Percentiles rank a stretch among this genome's conserved stretches.
Evolutionary conservation across 2,888 invertebrate species (phyloP).

Genomic region (Spodoptera exigua): DNA sequence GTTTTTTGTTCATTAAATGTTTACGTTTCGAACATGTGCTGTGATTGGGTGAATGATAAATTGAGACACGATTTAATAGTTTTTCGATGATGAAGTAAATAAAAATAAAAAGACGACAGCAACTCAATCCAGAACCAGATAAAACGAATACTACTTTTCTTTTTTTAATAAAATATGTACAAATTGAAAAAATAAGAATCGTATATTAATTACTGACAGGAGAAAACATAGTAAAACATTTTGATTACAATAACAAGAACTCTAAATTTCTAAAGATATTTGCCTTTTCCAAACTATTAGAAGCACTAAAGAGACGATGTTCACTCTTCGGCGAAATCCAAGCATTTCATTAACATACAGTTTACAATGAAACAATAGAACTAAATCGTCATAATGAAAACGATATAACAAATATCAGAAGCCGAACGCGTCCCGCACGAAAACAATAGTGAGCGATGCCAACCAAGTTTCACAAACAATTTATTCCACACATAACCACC

Average conservation of each 20-base stretch:
- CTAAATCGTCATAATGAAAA: conserved; percentile 32
- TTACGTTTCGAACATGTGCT: conserved; percentile 51
- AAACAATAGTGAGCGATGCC: conserved; percentile 40
- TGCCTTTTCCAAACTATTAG: no score
- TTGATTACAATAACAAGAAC: no score
- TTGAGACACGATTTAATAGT: background rate
- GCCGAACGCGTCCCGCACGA: conserved; percentile 15
- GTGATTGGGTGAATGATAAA: conserved; percentile 24
- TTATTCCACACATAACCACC: conserved; percentile 51
- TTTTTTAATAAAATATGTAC: no score
- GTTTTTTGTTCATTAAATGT: conserved; percentile 62
- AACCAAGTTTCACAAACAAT: conserved; percentile 53
- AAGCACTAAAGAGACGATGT: no score
- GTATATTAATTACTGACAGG: no score
- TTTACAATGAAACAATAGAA: background rate
- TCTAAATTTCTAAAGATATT: no score
- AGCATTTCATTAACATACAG: no score
- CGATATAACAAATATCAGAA: conserved; percentile 30
- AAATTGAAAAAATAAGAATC: no score
- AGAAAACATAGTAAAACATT: no score
- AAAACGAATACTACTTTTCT: no score
- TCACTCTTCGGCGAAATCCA: no score
- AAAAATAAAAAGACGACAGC: no score
- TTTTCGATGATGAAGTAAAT: background rate
- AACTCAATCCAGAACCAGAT: background rate